Conservation (phyloP, 2,113 vertebrate genomes). For the Takifugu bimaculatus region DNA sequence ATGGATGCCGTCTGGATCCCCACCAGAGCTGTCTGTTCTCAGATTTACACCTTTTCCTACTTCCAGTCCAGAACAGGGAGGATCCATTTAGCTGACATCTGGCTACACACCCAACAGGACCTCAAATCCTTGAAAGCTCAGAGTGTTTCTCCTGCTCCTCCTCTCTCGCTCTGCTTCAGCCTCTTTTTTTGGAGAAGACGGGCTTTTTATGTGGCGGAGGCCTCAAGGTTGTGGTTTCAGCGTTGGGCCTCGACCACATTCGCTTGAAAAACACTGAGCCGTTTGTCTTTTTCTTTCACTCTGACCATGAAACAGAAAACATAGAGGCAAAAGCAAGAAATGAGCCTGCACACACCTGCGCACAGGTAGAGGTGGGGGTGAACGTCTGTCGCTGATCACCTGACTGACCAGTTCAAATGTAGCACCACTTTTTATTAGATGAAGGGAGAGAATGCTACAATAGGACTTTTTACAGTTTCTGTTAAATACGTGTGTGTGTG, state of each 20-base stretch:
- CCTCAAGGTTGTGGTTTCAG: conserved; percentile 77
- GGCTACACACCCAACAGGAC: conserved; percentile 34
- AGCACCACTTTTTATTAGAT: conserved; percentile 54
- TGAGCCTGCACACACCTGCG: neutral
- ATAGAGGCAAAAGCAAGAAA: conserved; percentile 17
- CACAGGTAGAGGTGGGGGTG: conserved; percentile 11
- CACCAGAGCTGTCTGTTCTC: neutral
- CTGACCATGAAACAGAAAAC: conserved; percentile 62
- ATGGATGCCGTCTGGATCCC: neutral
- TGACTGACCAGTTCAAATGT: conserved; percentile 66
- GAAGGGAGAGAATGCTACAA: conserved; percentile 56
- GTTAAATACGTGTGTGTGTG: conserved; percentile 29
- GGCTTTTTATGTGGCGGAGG: conserved; percentile 66
- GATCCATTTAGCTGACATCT: conserved; percentile 8
- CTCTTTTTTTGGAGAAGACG: conserved; percentile 51
- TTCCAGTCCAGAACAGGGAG: neutral
- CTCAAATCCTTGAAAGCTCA: conserved; percentile 24
- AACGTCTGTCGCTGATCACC: conserved; percentile 55
- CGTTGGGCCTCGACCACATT: conserved; percentile 71
- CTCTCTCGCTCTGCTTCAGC: conserved; percentile 27
- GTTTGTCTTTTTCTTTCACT: conserved; percentile 67
- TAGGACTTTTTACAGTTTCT: conserved; percentile 69
- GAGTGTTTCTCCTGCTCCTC: conserved; percentile 19
- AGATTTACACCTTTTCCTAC: conserved; percentile 24
- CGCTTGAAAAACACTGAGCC: conserved; percentile 71